Conservation (phyloP, 1,140 invertebrate species). For the Plutomurus gul region DNA sequence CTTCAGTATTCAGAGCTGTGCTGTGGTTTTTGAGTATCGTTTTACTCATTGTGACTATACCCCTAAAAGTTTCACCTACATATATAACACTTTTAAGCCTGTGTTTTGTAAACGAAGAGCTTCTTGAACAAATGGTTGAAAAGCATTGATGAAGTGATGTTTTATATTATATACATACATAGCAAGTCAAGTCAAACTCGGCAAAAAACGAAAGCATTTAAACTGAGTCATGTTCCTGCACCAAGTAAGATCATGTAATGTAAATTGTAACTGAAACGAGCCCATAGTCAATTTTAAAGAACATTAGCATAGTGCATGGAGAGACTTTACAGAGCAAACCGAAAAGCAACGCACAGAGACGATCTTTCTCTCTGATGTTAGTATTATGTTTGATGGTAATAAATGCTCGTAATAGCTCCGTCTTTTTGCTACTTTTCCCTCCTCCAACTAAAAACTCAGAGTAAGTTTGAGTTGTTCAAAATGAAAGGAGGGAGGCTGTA, state of each 20-base stretch:
- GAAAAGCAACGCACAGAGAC: too few species aligned
- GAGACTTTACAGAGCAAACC: background rate
- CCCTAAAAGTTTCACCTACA: too few species aligned
- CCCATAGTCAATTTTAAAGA: too few species aligned
- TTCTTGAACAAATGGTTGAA: too few species aligned
- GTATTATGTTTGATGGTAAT: slow-evolving; percentile 23
- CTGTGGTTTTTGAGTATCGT: too few species aligned
- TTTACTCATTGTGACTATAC: too few species aligned
- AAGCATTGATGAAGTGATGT: too few species aligned
- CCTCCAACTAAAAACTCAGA: background rate
- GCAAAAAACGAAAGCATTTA: slow-evolving; percentile 7
- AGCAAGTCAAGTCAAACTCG: background rate
- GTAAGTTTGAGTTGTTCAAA: background rate
- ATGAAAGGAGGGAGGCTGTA: background rate
- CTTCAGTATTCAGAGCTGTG: too few species aligned
- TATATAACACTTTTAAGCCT: too few species aligned
- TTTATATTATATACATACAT: too few species aligned
- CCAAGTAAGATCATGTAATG: background rate
- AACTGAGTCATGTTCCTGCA: background rate
- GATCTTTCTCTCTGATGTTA: background rate
- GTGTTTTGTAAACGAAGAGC: too few species aligned
- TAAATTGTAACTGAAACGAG: background rate
- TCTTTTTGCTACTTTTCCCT: slow-evolving; percentile 15
- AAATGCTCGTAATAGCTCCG: slow-evolving; percentile 18
- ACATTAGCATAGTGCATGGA: background rate